Evolutionary conservation across 1,140 invertebrate species (phyloP).

Genomic region (Aphaenogaster ashmeadi): DNA sequence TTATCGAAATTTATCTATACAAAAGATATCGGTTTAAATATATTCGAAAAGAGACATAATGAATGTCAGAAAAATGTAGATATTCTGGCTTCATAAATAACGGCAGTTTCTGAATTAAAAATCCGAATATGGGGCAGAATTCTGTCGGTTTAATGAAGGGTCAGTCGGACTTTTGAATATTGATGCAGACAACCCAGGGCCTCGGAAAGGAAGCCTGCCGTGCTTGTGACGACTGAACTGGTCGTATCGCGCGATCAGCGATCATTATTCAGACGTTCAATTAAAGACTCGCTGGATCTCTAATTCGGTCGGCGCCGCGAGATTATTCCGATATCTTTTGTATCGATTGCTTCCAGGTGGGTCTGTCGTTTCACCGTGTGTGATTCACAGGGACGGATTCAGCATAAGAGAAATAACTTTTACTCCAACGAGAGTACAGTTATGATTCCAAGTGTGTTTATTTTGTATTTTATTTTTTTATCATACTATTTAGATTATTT

Average conservation of each 20-base stretch:
- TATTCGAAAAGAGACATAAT: not conserved
- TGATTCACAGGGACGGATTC: slow-evolving; percentile 65
- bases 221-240: slow-evolving; percentile 67
- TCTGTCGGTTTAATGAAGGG: slow-evolving; percentile 37
- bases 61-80: not conserved
- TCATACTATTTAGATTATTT: not conserved
- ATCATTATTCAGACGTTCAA: slow-evolving; percentile 87
- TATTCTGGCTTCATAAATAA: not conserved
- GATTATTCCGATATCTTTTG: slow-evolving; percentile 84
- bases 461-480: not conserved
- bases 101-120: not conserved
- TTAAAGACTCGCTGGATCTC: slow-evolving; percentile 85
- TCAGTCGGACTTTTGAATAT: slow-evolving; percentile 40
- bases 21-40: not conserved
- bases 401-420: slow-evolving; percentile 41
- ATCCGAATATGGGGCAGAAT: slow-evolving; percentile 8
- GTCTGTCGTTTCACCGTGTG: slow-evolving; percentile 62
- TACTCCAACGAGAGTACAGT: not conserved
- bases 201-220: slow-evolving; percentile 53
- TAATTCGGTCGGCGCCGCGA: slow-evolving; percentile 84
- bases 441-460: not conserved
- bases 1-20: not conserved
- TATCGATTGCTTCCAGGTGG: slow-evolving; percentile 84
- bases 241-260: slow-evolving; percentile 82
- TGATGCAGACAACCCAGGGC: not conserved